These are phyloP conservation scores for Acanthosepion pharaonis DNA, from an alignment of 2,888 invertebrate genomes.

Conservation along the genomic window DNA sequence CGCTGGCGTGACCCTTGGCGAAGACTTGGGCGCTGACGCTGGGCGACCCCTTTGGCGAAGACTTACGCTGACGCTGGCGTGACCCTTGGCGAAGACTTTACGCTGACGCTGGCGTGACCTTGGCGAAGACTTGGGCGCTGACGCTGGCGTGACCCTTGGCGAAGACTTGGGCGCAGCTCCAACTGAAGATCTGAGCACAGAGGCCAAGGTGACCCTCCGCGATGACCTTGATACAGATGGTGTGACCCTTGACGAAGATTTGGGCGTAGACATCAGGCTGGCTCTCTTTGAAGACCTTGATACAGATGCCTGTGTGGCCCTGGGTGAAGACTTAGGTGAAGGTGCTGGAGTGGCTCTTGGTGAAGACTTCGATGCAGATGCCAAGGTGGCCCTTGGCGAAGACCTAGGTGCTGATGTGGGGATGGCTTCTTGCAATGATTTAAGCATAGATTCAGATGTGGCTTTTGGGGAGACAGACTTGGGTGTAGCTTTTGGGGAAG, in stretches of 20 bases:
- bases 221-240: too few species aligned
- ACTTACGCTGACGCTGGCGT: too few species aligned
- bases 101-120: neutral
- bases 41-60: too few species aligned
- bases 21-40: too few species aligned
- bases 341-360: neutral
- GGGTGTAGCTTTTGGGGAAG: neutral
- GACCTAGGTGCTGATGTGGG: neutral
- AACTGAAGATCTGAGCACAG: too few species aligned
- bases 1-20: too few species aligned
- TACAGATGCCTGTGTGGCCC: neutral
- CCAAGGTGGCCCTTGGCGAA: too few species aligned
- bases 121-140: too few species aligned
- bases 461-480: conserved; percentile 48
- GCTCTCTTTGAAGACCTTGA: neutral
- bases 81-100: neutral
- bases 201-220: too few species aligned
- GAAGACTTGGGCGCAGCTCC: too few species aligned
- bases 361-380: neutral
- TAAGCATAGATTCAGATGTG: neutral
- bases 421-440: neutral
- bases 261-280: neutral
- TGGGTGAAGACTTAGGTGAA: neutral
- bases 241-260: neutral
- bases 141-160: too few species aligned